Evolutionary conservation across 2,113 vertebrate species (phyloP).

Genomic region (Catharus minimus): DNA sequence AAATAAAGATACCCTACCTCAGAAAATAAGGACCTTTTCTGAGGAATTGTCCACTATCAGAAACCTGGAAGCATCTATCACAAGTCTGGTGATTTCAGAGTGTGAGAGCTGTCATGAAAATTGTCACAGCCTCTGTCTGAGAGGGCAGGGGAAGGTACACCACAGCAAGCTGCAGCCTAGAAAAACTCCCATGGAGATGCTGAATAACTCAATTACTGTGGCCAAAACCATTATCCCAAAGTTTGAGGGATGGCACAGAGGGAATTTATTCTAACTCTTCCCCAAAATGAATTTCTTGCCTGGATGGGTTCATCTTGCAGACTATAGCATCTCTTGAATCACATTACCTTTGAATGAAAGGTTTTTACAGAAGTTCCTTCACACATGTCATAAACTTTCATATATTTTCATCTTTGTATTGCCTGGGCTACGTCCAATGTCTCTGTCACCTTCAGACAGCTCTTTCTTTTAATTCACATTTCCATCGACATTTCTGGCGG

Average conservation of each 20-base stretch:
- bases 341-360: not conserved
- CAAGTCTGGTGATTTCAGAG: not conserved
- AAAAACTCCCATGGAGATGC: not conserved
- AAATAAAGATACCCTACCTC: not conserved
- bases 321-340: not conserved
- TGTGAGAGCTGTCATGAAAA: not conserved
- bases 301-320: not conserved
- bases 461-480: constrained; percentile 70
- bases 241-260: not conserved
- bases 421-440: constrained; percentile 33
- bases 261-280: not conserved
- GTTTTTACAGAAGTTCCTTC: not conserved
- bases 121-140: not conserved
- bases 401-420: constrained; percentile 32
- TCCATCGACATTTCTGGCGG: constrained; percentile 41
- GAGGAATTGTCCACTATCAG: not conserved
- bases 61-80: not conserved
- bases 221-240: not conserved
- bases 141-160: not conserved
- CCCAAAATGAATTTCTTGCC: not conserved
- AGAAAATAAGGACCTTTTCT: not conserved
- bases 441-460: constrained; percentile 59
- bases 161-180: not conserved
- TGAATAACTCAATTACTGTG: not conserved
- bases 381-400: not conserved